Percentiles rank a stretch among this genome's conserved stretches.
Evolutionary conservation across 2,888 invertebrate species (phyloP).

Genomic region (Phasia obesa): DNA sequence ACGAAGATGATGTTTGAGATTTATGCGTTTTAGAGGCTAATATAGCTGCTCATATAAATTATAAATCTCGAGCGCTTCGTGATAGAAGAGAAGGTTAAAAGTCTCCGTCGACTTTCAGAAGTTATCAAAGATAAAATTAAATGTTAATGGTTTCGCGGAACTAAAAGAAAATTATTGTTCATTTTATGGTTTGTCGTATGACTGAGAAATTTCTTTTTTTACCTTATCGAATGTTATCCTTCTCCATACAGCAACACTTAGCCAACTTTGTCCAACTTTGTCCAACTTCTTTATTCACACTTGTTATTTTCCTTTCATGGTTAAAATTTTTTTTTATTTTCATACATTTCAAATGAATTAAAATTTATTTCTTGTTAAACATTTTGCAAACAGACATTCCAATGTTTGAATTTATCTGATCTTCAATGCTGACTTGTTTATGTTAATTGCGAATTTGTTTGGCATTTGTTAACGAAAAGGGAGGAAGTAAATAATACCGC

Average conservation of each 20-base stretch:
- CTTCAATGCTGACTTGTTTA: conserved; percentile 67
- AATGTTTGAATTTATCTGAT: conserved; percentile 68
- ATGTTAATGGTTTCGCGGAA: too few species aligned
- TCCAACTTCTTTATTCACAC: neutral
- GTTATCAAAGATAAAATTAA: too few species aligned
- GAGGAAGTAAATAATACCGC: conserved; percentile 34
- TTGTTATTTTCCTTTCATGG: conserved; percentile 7
- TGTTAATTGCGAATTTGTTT: conserved; percentile 71
- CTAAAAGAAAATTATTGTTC: too few species aligned
- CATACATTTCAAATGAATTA: conserved; percentile 61
- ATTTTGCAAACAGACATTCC: conserved; percentile 69
- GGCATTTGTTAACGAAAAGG: conserved; percentile 68
- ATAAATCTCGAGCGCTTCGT: too few species aligned
- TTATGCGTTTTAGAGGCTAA: too few species aligned
- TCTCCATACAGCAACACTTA: neutral
- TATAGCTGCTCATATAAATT: too few species aligned
- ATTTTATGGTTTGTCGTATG: too few species aligned
- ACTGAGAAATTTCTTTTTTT: too few species aligned
- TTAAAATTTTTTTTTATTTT: conserved; percentile 8
- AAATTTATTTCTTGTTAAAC: conserved; percentile 70
- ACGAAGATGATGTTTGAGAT: too few species aligned
- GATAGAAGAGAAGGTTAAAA: too few species aligned
- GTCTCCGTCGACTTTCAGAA: too few species aligned
- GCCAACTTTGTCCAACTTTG: neutral
- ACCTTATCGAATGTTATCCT: too few species aligned